Evolutionary conservation across 1,140 invertebrate genomes (phyloP), one percentile per base, ranked within the genome.

Genomic region (Piezodorus guildinii): DNA sequence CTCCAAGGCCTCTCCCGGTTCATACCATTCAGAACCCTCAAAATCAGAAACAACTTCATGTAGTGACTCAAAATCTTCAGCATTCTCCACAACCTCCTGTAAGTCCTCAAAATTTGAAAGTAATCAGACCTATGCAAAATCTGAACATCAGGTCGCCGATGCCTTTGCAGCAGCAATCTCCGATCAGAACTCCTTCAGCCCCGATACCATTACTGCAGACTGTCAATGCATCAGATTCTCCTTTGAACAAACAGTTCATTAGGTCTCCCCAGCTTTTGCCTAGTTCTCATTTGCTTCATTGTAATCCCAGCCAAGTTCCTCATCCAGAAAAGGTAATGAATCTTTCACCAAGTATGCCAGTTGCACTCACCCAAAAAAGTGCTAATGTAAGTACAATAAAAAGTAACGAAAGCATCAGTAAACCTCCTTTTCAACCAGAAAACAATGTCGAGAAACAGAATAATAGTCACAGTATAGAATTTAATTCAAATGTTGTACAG

Each of bases 91-190:
- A 60, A 23, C 58, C 65, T 46, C 27, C 60, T 19, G 16, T 54
- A n/a, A 65, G 64, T 43, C 65, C 65, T 34, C 65, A 63, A 52
- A 66, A 66, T 59, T 27, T 66, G 25, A 66, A 66, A 63, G 19
- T 63, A 14, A 58, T 63, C 8, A 39, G 43, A 9, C 34, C 51
- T 10, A 16, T 30, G 9, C 62, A 63, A 17, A 34, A 34, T n/a
- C 34, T 10, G 9, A 39, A 39, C 12, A 39, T 39, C 34, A 39
- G 34, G 34, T 39, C 34, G 12, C 34, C 34, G 12, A 4, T 39
- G 9, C 6, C 6, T 10, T 10, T 10, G 12, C 54, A 58, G 21
- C 34, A 25, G n/a, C 25, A 5, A 15, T n/a, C 19, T 14, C 1
- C 9, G 3, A 52, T 51, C 0, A 52, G 45, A 10, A 27, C 46